Evolutionary conservation across 2,888 invertebrate genomes (phyloP), one percentile per base, ranked within the genome.

Genomic region (Hofmannophila pseudospretella): DNA sequence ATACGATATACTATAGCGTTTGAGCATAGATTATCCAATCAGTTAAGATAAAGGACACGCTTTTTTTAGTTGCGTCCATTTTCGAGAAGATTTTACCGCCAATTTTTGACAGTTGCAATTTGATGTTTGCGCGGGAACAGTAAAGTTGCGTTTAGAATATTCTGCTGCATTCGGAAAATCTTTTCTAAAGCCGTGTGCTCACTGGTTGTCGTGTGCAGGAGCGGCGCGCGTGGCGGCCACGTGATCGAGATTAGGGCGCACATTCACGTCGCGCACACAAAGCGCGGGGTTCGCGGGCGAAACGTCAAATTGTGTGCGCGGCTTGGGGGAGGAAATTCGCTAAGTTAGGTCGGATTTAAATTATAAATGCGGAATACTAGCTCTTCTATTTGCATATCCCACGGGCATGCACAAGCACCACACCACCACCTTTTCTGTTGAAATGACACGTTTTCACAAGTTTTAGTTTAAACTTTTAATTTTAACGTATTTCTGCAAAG

Each of bases 1-100:
- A 85, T 85, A 84, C 80, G 74, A 67, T 72, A 79, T 77, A 74
- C 73, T 76, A 76, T 81, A 77, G 59, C 82, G 67, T 84, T 85
- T 84, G 84, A 85, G 71, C 70, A 82, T 78, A 85, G 85, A 86
- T 86, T 86, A 86, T 82, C 85, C 85, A 86, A 86, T 86, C 86
- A 85, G 86, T 82, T 82, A 85, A 84, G 85, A 85, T 85, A 86
- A 84, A 81, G 74, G 78, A 78, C 79, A 82, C 81, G 81, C 79
- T 84, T 85, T 82, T n/a, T 84, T 85, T 71, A 58, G 42, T 45
- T 29, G 8, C 4, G 40, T 41, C 48, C 54, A 64, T 61, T 58
- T 57, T 47, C 10, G 35, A 41, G 45, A 58, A 47, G 1, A 60
- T 25, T 41, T 67, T 69, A 55, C 49, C 66, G 70, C 65, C 74